phyloP scores from a whole-genome alignment of 1,140 invertebrate species.

The Dryas iulia region DNA sequence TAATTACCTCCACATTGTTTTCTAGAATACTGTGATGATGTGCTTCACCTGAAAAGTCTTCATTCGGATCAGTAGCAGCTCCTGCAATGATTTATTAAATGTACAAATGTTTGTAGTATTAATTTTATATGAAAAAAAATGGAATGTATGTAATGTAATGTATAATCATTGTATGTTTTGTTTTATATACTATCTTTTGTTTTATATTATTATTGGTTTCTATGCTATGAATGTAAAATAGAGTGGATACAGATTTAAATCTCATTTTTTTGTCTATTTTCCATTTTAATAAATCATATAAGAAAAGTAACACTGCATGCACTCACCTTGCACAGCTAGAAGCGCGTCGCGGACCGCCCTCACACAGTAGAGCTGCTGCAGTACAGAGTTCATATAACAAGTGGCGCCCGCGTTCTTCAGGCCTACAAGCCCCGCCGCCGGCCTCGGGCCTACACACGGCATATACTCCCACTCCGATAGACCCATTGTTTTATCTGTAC shows the following conservation, averaged over 20 bases:
- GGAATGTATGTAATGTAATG: no score
- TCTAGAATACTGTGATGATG: constrained; percentile 73
- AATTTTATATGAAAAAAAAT: no score
- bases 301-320: no score
- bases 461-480: constrained; percentile 98
- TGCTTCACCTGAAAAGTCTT: constrained; percentile 93
- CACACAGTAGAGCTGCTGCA: constrained; percentile 98
- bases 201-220: no score
- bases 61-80: constrained; percentile 92
- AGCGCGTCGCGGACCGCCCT: constrained; percentile 91
- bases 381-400: constrained; percentile 99
- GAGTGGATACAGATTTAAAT: no score
- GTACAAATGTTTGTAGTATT: no score
- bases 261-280: no score
- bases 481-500: constrained; percentile 87
- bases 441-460: constrained; percentile 95
- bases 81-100: no score
- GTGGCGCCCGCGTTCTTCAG: constrained; percentile 99
- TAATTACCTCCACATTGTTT: constrained; percentile 65
- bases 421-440: constrained; percentile 95
- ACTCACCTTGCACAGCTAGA: constrained; percentile 84
- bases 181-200: no score
- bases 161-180: no score
- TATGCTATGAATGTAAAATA: no score
- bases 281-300: no score